These are phyloP conservation scores for Euleptes europaea DNA, from an alignment of 2,113 vertebrate genomes.

Conservation along the genomic window DNA sequence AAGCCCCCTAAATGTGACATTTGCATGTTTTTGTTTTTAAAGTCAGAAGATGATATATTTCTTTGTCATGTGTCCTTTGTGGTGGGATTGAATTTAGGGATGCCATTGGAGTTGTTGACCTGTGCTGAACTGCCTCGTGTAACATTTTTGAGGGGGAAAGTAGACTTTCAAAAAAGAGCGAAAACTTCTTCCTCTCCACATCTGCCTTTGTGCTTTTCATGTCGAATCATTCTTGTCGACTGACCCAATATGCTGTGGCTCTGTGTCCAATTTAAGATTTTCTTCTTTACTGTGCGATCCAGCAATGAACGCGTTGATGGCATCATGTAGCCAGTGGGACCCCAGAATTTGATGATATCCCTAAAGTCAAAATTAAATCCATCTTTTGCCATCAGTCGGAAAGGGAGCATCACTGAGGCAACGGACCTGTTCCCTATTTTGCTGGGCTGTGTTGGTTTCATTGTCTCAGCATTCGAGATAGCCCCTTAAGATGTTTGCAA, in stretches of 20 bases:
- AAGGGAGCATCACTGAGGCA: too few relatives aligned
- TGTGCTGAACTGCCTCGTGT: background rate
- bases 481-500: background rate
- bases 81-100: constrained; percentile 27
- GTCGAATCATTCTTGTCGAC: background rate
- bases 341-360: background rate
- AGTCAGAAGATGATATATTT: background rate
- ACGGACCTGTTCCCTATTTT: background rate
- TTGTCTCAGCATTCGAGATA: background rate
- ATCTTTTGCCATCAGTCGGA: background rate
- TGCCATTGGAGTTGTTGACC: background rate
- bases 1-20: background rate
- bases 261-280: background rate
- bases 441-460: too few relatives aligned
- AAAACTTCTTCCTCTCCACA: background rate
- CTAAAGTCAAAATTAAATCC: background rate
- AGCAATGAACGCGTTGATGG: background rate
- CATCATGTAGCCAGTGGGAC: background rate
- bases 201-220: background rate
- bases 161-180: background rate
- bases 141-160: background rate
- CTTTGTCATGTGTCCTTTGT: background rate
- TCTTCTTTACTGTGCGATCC: background rate
- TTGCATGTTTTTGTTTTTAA: background rate
- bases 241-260: background rate